Evolutionary conservation across 1,140 invertebrate genomes (phyloP).

Genomic region (Ladona fulva): DNA sequence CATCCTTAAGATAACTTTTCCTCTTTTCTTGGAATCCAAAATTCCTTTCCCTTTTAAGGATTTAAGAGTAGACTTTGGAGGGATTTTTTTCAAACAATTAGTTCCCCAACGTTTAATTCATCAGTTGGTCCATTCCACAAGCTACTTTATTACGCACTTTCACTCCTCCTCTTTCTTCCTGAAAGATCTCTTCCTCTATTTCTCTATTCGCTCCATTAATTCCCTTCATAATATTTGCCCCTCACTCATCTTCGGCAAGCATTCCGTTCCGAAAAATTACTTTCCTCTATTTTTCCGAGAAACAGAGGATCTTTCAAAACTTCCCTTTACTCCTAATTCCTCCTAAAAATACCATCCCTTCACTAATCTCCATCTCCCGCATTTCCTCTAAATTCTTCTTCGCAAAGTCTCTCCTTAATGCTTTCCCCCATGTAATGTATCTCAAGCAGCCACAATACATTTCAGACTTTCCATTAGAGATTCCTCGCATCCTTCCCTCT

Average conservation of each 20-base stretch:
- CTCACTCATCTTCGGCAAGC: not conserved
- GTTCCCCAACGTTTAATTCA: too few relatives aligned
- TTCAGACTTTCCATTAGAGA: not conserved
- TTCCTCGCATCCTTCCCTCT: not conserved
- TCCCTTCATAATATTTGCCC: not conserved
- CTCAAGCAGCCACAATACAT: not conserved
- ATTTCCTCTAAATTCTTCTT: not conserved
- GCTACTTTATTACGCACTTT: too few relatives aligned
- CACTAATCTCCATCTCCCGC: not conserved
- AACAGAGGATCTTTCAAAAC: too few relatives aligned
- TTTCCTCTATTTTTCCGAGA: not conserved
- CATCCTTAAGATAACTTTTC: too few relatives aligned
- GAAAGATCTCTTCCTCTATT: not conserved
- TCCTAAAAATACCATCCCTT: not conserved
- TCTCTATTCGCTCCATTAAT: not conserved
- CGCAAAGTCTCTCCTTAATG: not conserved
- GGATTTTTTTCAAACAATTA: too few relatives aligned
- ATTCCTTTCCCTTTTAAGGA: too few relatives aligned
- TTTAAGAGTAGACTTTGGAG: too few relatives aligned
- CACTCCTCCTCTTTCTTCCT: not conserved
- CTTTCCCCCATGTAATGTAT: not conserved
- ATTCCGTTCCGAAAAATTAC: too few relatives aligned
- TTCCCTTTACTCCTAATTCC: too few relatives aligned
- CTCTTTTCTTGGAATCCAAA: too few relatives aligned
- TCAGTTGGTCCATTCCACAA: too few relatives aligned